These are phyloP conservation scores for Mus minutoides DNA, from an alignment of 2,797 vertebrate genomes.

Conservation along the genomic window DNA sequence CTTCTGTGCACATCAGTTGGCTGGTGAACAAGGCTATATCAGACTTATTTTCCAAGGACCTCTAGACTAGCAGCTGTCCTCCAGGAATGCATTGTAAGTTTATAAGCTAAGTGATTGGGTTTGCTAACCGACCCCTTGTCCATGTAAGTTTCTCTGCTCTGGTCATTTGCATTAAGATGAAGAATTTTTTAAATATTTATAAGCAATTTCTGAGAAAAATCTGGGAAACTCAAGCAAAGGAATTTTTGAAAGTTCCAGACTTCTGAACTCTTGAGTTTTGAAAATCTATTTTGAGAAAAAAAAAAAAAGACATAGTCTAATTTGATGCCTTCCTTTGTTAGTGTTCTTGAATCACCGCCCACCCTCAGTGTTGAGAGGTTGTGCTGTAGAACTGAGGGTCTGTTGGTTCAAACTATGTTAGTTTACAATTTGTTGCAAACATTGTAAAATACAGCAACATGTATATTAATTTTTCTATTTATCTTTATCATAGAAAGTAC, in stretches of 20 bases:
- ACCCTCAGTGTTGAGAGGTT: slow-evolving; percentile 84
- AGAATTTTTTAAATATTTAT: slow-evolving; percentile 83
- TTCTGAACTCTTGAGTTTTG: slow-evolving; percentile 81
- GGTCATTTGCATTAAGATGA: slow-evolving; percentile 89
- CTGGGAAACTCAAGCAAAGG: slow-evolving; percentile 79
- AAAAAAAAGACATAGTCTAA: slow-evolving; percentile 83
- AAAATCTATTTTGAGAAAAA: slow-evolving; percentile 85
- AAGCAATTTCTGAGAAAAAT: slow-evolving; percentile 84
- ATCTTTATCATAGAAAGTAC: slow-evolving; percentile 88
- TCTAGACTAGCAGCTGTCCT: slow-evolving; percentile 90
- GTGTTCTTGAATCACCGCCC: slow-evolving; percentile 85
- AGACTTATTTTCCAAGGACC: slow-evolving; percentile 99
- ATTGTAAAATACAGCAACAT: slow-evolving; percentile 88
- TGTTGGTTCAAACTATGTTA: slow-evolving; percentile 89
- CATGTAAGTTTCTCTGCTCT: slow-evolving; percentile 86
- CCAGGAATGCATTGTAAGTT: slow-evolving; percentile 80
- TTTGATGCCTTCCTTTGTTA: slow-evolving; percentile 88
- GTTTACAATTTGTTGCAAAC: slow-evolving; percentile 90
- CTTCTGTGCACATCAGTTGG: slow-evolving; percentile 97
- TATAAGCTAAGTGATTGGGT: slow-evolving; percentile 87
- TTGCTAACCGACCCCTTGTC: slow-evolving; percentile 82
- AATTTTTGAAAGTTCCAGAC: slow-evolving; percentile 71
- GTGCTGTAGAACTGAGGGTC: slow-evolving; percentile 87
- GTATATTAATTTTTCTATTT: slow-evolving; percentile 90
- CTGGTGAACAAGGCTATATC: slow-evolving; percentile 95